These are phyloP conservation scores for Rhogogaster chlorosoma DNA, from an alignment of 2,888 invertebrate species.

Conservation along the genomic window DNA sequence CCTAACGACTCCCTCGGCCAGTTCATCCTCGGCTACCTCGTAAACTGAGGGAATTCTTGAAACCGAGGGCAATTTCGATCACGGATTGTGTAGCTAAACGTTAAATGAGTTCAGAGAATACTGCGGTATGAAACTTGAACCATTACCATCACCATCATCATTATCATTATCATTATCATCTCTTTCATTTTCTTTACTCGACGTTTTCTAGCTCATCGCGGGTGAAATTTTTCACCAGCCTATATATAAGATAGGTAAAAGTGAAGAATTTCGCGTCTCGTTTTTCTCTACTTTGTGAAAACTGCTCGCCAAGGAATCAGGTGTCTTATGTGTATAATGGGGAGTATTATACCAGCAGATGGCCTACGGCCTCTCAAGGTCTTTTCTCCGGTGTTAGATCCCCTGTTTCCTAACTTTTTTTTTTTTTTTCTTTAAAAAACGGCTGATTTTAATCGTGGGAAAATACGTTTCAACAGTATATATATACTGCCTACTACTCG, in stretches of 20 bases:
- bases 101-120: not conserved
- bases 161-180: not conserved
- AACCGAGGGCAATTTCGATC: conserved; percentile 20
- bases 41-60: conserved; percentile 35
- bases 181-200: not conserved
- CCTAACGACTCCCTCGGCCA: conserved; percentile 20
- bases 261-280: not conserved
- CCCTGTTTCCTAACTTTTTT: conserved; percentile 12
- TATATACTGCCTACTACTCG: not conserved
- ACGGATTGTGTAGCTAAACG: conserved; percentile 15
- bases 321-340: not conserved
- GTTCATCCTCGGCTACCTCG: conserved; percentile 2
- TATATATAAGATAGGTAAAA: not conserved
- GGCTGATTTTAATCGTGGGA: conserved; percentile 48
- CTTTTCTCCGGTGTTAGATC: conserved; percentile 14
- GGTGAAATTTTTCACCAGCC: too few species aligned
- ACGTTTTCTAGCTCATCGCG: not conserved
- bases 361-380: conserved; percentile 44
- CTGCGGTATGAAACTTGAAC: not conserved
- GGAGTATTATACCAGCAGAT: conserved; percentile 26
- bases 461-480: conserved; percentile 19
- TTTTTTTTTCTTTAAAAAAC: not conserved
- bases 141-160: not conserved
- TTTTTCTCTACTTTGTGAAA: not conserved
- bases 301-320: not conserved